phyloP scores from a whole-genome alignment of 2,888 invertebrate species.

The Zelleria hepariella region DNA sequence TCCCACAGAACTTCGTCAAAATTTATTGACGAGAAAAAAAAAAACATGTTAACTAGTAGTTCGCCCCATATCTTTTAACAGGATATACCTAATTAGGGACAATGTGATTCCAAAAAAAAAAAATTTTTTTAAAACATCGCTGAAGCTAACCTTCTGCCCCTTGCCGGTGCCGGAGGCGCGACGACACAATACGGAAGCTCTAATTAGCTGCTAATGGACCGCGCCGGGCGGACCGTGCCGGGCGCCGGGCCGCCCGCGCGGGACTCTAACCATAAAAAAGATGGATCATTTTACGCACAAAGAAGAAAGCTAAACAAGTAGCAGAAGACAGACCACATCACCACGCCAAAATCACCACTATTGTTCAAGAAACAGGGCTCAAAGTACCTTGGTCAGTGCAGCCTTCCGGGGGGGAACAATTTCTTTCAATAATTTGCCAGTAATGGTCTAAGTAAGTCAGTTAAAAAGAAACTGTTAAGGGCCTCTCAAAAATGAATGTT shows the following conservation, averaged over 20 bases:
- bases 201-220: conserved; percentile 43
- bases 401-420: conserved; percentile 29
- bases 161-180: not conserved
- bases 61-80: not conserved
- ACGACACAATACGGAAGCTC: conserved; percentile 12
- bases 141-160: not conserved
- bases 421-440: conserved; percentile 44
- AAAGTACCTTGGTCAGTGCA: not conserved
- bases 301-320: not conserved
- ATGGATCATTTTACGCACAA: conserved; percentile 24
- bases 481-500: conserved; percentile 22
- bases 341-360: not conserved
- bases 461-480: conserved; percentile 41
- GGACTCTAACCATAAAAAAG: conserved; percentile 34
- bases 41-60: not conserved
- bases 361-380: no score
- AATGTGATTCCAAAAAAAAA: not conserved
- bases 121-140: not conserved
- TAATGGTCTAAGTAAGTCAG: conserved; percentile 51
- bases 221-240: no score
- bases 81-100: not conserved
- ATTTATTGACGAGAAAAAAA: not conserved
- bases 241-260: no score
- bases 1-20: no score
- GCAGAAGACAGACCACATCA: not conserved